phyloP scores from a whole-genome alignment of 2,888 invertebrate species.

The Pyrrhia umbra region DNA sequence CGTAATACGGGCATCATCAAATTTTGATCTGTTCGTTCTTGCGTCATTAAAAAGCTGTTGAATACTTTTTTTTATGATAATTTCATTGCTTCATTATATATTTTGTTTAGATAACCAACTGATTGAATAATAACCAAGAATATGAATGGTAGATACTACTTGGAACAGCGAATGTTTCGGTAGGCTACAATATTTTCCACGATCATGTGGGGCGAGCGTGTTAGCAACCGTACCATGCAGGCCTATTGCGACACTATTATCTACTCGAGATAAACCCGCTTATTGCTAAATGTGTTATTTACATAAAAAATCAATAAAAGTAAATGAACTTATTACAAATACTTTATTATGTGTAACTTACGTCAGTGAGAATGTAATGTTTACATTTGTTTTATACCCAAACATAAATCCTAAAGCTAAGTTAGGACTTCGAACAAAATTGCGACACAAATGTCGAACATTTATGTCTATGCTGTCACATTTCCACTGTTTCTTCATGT shows the following conservation, averaged over 20 bases:
- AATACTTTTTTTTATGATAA: conserved; percentile 6
- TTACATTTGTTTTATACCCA: conserved; percentile 35
- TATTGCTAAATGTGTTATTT: conserved; percentile 65
- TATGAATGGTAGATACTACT: neutral
- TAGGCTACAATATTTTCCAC: conserved; percentile 38
- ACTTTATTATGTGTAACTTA: conserved; percentile 32
- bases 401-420: conserved; percentile 37
- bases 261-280: conserved; percentile 68
- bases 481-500: too few species aligned
- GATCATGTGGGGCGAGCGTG: conserved; percentile 41
- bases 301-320: conserved; percentile 58
- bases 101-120: too few species aligned
- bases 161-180: conserved; percentile 6
- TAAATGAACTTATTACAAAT: conserved; percentile 50
- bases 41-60: conserved; percentile 31
- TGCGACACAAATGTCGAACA: too few species aligned
- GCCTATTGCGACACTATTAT: conserved; percentile 68
- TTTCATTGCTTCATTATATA: conserved; percentile 24
- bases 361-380: conserved; percentile 27
- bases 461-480: too few species aligned
- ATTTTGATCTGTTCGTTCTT: conserved; percentile 16
- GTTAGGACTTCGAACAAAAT: too few species aligned
- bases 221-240: conserved; percentile 38
- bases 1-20: conserved; percentile 27
- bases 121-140: neutral